phyloP scores from a whole-genome alignment of 2,797 vertebrate genomes.

The Mus caroli region DNA sequence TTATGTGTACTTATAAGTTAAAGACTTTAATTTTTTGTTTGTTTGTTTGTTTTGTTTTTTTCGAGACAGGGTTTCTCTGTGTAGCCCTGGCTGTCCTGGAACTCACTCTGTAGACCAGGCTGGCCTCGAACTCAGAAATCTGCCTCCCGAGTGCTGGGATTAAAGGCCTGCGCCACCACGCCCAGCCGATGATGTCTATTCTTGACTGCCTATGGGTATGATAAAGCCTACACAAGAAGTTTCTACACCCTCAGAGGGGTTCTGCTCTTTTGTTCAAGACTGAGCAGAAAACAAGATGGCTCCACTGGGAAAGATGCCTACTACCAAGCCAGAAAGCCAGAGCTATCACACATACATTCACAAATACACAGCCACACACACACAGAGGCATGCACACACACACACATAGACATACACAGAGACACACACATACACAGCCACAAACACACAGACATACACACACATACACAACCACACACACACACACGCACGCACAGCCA shows the following conservation, averaged over 20 bases:
- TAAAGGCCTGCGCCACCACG: no score
- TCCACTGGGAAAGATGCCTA: not conserved
- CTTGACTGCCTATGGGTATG: not conserved
- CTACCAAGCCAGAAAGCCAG: not conserved
- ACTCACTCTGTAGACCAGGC: no score
- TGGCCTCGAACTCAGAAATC: no score
- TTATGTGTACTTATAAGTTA: no score
- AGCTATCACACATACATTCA: not conserved
- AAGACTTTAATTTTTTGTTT: no score
- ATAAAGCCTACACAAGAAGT: not conserved
- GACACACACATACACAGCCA: no score
- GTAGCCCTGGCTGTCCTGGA: no score
- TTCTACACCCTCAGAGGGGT: not conserved
- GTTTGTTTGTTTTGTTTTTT: no score
- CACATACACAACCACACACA: not conserved
- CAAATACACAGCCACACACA: not conserved
- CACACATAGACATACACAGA: not conserved
- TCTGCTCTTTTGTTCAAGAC: not conserved
- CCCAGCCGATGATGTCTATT: not conserved
- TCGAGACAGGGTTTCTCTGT: no score
- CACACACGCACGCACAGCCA: not conserved
- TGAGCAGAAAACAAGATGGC: not conserved
- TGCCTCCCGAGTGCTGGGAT: no score
- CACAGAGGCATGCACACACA: not conserved
- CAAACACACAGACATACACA: no score